Base-by-base conservation (phyloP, 2,113 vertebrate species). In the Garra rufa region DNA sequence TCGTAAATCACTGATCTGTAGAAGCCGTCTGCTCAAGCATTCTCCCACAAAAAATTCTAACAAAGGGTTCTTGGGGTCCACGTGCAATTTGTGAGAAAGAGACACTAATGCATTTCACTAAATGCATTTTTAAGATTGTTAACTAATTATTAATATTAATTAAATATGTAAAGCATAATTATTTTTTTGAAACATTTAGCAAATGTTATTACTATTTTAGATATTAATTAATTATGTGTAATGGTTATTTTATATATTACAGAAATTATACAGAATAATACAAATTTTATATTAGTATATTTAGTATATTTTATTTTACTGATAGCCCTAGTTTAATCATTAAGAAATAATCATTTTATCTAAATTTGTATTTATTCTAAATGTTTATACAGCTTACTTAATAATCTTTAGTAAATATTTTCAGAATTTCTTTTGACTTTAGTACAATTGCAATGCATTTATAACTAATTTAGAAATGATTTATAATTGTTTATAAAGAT, bases 1-100 rank as follows among this genome's bases (percentile, higher is more conserved):
- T 80, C 43, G 77, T 48, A 67, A 80, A 80, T 80, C 77, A 67
- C 24, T 48, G 78, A 80, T 80, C 43, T 80, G 44, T 65, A 50
- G 55, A 79, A 57, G 52, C 52, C 55, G 7, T 80, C 43, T 67
- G 44, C 59, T 67, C 78, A 48, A 48, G 14, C 59, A 61, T 41
- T 41, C 26, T 41, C 59, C 9, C 34, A 26, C n/a, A 44, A 71
- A 71, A 65, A 65, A 30, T 15, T 28, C 61, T 9, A 34, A 34
- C 17, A 69, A 38, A 38, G 30, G 30, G 4, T 38, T 38, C 15
- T 67, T 34, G 63, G 63, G 28, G 28, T 34, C 63, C 63, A 19
- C 0, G 0, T 2, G 15, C 6, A 30, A 17, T 65, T 65, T 34
- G 8, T 34, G 28, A 34, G 15, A 1, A 38, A 38, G 30, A 19